phyloP scores from a whole-genome alignment of 1,140 invertebrate species.

The Choristoneura fumiferana region DNA sequence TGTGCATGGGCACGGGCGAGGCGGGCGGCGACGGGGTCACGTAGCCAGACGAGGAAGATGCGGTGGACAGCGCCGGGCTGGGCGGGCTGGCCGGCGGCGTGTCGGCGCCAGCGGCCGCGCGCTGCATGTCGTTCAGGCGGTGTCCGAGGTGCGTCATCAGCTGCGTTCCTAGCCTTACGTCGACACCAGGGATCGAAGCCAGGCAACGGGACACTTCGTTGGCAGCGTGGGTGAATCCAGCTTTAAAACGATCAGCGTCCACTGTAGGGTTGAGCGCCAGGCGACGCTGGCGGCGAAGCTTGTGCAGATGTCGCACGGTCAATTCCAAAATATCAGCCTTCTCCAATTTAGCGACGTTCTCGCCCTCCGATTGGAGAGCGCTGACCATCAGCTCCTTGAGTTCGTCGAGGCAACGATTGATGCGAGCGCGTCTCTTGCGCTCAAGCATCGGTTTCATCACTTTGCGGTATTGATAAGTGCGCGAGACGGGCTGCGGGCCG shows the following conservation, averaged over 20 bases:
- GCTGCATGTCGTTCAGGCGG: constrained; percentile 88
- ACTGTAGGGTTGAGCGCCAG: constrained; percentile 83
- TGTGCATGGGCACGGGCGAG: constrained; percentile 77
- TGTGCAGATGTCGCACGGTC: constrained; percentile 95
- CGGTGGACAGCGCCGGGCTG: constrained; percentile 78
- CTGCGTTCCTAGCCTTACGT: constrained; percentile 89
- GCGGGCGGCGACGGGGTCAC: constrained; percentile 80
- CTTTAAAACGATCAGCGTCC: constrained; percentile 90
- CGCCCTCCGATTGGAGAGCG: constrained; percentile 90
- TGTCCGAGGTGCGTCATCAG: constrained; percentile 93
- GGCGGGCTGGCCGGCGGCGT: constrained; percentile 77
- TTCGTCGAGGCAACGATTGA: constrained; percentile 96
- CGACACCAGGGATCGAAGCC: constrained; percentile 90
- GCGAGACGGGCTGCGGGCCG: constrained; percentile 87
- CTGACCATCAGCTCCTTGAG: constrained; percentile 95
- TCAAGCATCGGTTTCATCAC: constrained; percentile 98
- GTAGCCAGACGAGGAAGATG: constrained; percentile 70
- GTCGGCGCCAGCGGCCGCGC: constrained; percentile 75
- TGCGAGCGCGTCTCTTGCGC: constrained; percentile 93
- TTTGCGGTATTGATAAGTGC: constrained; percentile 95
- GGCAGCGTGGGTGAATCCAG: constrained; percentile 95
- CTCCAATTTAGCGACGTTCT: constrained; percentile 95
- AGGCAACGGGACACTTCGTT: constrained; percentile 94
- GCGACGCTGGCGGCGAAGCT: constrained; percentile 85
- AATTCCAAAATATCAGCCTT: constrained; percentile 98